phyloP scores from a whole-genome alignment of 2,113 vertebrate species.

The Macaca mulatta region DNA sequence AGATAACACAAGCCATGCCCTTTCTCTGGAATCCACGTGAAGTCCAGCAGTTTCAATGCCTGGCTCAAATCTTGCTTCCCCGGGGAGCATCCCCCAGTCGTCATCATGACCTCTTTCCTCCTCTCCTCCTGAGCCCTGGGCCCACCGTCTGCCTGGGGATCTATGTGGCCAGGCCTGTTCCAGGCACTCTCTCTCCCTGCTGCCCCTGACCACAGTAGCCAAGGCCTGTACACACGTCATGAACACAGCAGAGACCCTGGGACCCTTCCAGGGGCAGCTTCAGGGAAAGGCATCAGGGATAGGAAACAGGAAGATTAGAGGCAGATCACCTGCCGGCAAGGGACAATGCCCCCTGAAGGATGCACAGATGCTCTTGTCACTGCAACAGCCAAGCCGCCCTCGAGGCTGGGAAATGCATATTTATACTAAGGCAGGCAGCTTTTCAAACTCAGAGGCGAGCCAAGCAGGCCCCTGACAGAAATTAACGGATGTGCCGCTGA shows the following conservation, averaged over 20 bases:
- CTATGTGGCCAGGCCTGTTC: background rate
- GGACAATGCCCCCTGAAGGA: background rate
- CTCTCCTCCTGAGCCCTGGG: too few species aligned
- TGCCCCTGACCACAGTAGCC: background rate
- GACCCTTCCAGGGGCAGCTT: background rate
- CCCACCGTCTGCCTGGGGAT: rapidly evolving
- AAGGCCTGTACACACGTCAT: rapidly evolving
- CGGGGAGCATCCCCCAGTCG: background rate
- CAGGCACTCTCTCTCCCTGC: background rate
- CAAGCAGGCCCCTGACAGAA: background rate
- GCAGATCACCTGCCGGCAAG: background rate
- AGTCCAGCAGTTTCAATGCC: background rate
- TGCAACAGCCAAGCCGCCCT: background rate
- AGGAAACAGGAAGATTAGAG: background rate
- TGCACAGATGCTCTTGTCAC: background rate
- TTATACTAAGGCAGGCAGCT: background rate
- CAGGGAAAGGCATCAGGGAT: rapidly evolving
- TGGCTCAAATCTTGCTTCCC: background rate
- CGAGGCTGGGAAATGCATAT: background rate
- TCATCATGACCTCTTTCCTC: background rate
- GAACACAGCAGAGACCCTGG: background rate
- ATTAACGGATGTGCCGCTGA: background rate
- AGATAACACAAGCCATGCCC: background rate
- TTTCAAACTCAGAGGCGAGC: constrained; percentile 5
- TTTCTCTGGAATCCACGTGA: background rate